A percentile compares a stretch with the other conserved stretches of the same genome.
phyloP scores from a whole-genome alignment of 2,797 vertebrate genomes.

The Rhinichthys osculus region DNA sequence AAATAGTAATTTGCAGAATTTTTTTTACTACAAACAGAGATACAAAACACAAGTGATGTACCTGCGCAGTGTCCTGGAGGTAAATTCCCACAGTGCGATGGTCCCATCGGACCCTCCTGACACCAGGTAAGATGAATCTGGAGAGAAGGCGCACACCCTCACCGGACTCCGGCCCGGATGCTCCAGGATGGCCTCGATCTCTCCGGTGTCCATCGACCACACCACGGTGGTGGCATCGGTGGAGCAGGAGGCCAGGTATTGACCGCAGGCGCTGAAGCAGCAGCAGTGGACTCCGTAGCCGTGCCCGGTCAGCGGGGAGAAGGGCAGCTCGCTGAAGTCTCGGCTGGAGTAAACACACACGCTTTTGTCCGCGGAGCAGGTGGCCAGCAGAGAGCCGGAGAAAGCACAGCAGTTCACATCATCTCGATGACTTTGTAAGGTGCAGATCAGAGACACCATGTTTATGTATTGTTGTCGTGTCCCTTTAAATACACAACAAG shows the following conservation, averaged over 20 bases:
- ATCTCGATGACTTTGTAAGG: slow-evolving; percentile 85
- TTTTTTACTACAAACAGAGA: not conserved
- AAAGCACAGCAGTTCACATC: slow-evolving; percentile 92
- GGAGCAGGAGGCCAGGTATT: slow-evolving; percentile 88
- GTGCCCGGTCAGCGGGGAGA: slow-evolving; percentile 88
- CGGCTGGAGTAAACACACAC: slow-evolving; percentile 82
- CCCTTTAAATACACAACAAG: slow-evolving; percentile 14
- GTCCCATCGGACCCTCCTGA: slow-evolving; percentile 90
- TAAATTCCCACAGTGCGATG: slow-evolving; percentile 86
- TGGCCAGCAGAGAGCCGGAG: slow-evolving; percentile 85
- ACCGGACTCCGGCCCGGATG: slow-evolving; percentile 88
- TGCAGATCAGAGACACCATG: slow-evolving; percentile 89
- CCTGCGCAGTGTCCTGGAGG: slow-evolving; percentile 71
- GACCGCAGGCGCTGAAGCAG: slow-evolving; percentile 89
- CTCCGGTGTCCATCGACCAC: slow-evolving; percentile 82
- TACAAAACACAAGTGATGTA: not conserved
- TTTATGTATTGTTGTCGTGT: slow-evolving; percentile 49
- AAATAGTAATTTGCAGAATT: not conserved
- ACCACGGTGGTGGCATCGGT: slow-evolving; percentile 88
- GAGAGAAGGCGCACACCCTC: slow-evolving; percentile 87
- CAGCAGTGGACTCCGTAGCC: slow-evolving; percentile 93
- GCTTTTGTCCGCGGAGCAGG: slow-evolving; percentile 94
- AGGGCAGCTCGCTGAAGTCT: slow-evolving; percentile 83
- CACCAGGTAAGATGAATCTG: slow-evolving; percentile 75
- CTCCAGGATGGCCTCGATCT: slow-evolving; percentile 79